Evolutionary conservation across 1,140 invertebrate genomes (phyloP), one percentile per base, ranked within the genome.

Genomic region (Mylabris phalerata): DNA sequence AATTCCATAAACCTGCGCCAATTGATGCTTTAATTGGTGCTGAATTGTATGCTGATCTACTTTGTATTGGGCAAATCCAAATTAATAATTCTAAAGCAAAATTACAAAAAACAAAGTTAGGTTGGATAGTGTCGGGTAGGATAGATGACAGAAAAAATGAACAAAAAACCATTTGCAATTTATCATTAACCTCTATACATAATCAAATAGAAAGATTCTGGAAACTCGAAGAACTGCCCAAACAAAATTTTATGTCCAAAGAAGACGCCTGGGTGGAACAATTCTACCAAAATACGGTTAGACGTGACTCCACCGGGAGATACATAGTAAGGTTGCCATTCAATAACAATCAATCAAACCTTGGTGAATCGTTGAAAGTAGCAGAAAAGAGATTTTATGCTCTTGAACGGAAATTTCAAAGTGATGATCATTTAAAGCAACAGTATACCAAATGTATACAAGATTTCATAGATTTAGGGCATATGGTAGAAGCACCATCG

Each of bases 261-360:
- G 51, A 54, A 46, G 13, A 9, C 25, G 19, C 26, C 3, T 54
- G 42, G 9, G 51, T 45, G 11, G 40, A 54, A 43, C 41, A 45
- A 13, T 54, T 50, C 19, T 19, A 19, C 19, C n/a, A 9, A n/a
- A 10, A 27, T 9, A 54, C 42, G 3, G 6, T 45, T 6, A 46
- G 24, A 19, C n/a, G 51, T 24, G 51, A 43, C 44, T 44, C 45
- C 9, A 24, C 13, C 10, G 42, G 51, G 24, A 39, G 41, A n/a
- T 54, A 24, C 44, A 54, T 54, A 19, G 51, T 54, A 13, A n/a
- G 51, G 9, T 32, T 54, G 26, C 51, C 51, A 50, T 50, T 50
- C 43, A 54, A 54, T 9, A 25, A 13, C 2, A 25, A 54, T 11
- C 3, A 10, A 9, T n/a, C 11, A 25, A 3, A 9, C 10, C 26